phyloP scores from a whole-genome alignment of 2,797 vertebrate genomes.

The Muscicapa comitata region DNA sequence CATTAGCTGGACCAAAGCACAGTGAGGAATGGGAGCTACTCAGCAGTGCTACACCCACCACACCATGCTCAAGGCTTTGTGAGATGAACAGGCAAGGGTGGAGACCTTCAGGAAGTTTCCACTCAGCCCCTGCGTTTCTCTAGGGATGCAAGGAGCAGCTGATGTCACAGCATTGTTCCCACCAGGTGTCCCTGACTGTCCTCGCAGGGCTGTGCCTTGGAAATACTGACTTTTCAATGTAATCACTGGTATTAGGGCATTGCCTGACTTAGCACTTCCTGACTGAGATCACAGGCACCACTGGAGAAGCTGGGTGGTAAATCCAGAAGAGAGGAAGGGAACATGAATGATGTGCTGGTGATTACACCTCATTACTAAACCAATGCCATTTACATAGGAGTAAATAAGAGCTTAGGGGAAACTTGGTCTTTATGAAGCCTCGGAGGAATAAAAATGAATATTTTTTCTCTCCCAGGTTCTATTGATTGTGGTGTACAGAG shows the following conservation, averaged over 20 bases:
- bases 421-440: background rate
- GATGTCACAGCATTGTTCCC: fast-evolving
- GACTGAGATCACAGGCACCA: background rate
- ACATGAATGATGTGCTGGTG: background rate
- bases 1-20: background rate
- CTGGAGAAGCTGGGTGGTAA: background rate
- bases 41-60: background rate
- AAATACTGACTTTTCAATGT: background rate
- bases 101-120: background rate
- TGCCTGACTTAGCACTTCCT: background rate
- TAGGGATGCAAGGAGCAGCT: background rate
- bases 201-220: background rate
- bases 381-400: background rate
- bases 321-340: background rate
- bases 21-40: background rate
- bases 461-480: background rate
- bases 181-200: background rate
- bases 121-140: background rate
- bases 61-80: background rate
- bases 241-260: background rate
- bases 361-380: background rate
- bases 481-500: background rate
- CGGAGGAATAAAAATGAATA: background rate
- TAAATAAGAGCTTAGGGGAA: constrained; percentile 5
- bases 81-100: background rate